Evolutionary conservation across 2,797 vertebrate genomes (phyloP).

Genomic region (Petrocephalus schoutedeni): DNA sequence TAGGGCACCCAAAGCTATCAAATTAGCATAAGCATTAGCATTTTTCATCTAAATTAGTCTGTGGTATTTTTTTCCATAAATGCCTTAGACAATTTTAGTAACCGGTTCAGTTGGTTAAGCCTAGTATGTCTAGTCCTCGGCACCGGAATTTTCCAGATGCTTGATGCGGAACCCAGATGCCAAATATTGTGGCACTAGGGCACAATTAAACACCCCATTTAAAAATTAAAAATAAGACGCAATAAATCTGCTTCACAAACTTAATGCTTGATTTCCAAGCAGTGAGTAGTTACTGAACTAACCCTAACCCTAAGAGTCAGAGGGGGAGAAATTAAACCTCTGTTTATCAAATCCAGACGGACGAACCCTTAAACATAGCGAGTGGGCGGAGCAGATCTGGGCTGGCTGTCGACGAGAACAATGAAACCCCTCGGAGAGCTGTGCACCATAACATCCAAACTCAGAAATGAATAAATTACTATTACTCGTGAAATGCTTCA

Average conservation of each 20-base stretch:
- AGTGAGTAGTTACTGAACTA: not conserved
- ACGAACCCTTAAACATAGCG: not conserved
- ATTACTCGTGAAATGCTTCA: not conserved
- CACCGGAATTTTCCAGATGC: not conserved
- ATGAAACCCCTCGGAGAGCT: not conserved
- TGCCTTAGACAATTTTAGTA: not conserved
- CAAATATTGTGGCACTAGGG: not conserved
- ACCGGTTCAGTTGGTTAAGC: not conserved
- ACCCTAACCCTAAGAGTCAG: not conserved
- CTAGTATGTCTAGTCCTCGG: not conserved
- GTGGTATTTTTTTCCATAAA: not conserved
- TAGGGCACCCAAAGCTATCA: not conserved
- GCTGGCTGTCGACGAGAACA: not conserved
- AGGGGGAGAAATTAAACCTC: not conserved
- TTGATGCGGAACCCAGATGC: not conserved
- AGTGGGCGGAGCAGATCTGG: not conserved
- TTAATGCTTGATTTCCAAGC: not conserved
- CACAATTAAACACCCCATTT: not conserved
- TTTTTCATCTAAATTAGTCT: conserved; percentile 1
- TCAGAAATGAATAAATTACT: not conserved
- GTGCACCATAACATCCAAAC: not conserved
- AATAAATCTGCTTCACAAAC: not conserved
- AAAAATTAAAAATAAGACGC: not conserved
- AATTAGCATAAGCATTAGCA: not conserved
- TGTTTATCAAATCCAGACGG: not conserved